Percentiles rank a stretch among this genome's conserved stretches.
Evolutionary conservation across 2,113 vertebrate genomes (phyloP).

Genomic region (Cynopterus brachyotis): DNA sequence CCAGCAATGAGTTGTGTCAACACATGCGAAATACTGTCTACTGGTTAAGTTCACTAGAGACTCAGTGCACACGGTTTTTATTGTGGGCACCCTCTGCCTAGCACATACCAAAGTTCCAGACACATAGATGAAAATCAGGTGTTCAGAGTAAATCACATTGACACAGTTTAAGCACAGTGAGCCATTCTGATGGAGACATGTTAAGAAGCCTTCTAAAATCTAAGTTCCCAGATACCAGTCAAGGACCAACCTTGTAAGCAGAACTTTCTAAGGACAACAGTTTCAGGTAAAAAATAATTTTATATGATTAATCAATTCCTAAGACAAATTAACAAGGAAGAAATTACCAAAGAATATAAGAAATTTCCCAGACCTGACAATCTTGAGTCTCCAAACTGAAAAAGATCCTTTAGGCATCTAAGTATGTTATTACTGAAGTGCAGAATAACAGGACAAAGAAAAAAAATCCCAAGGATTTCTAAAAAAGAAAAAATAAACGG

Average conservation of each 20-base stretch:
- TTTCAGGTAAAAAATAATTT: neutral
- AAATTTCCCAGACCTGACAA: neutral
- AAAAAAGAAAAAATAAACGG: neutral
- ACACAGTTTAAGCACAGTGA: neutral
- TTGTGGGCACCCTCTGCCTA: neutral
- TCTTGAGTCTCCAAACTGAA: neutral
- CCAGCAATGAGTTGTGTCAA: neutral
- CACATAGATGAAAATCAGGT: neutral
- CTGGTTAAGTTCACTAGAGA: neutral
- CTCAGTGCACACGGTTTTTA: neutral
- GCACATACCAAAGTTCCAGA: neutral
- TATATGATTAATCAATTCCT: neutral
- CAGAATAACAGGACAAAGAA: neutral
- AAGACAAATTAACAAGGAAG: neutral
- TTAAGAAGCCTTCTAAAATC: constrained; percentile 24
- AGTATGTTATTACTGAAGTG: neutral
- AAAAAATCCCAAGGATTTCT: neutral
- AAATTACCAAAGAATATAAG: neutral
- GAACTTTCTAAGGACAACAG: neutral
- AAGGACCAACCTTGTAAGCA: neutral
- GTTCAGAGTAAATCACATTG: neutral
- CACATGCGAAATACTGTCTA: neutral
- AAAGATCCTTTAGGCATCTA: neutral
- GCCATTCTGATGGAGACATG: neutral
- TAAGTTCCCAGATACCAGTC: neutral